Conservation (phyloP, 2,797 vertebrate genomes). For the Microctenopoma stevenorrisi region DNA sequence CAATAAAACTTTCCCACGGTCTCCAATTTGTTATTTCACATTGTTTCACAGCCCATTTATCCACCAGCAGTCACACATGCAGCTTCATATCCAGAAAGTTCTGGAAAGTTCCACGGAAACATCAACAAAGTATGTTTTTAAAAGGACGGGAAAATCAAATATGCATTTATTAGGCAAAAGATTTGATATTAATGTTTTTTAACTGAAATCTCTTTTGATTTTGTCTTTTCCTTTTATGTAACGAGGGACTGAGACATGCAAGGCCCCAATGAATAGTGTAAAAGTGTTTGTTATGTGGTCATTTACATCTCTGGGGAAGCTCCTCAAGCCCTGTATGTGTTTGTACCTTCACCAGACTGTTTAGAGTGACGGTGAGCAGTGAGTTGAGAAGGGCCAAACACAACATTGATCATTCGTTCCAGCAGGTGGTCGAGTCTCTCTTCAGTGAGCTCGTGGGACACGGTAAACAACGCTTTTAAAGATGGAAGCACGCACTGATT, state of each 20-base stretch:
- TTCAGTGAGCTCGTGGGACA: constrained; percentile 7
- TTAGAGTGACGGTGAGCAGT: neutral
- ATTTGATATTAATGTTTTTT: neutral
- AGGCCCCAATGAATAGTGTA: neutral
- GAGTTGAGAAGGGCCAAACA: neutral
- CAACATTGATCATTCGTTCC: constrained; percentile 1
- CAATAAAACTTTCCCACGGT: neutral
- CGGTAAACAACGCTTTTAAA: constrained; percentile 9
- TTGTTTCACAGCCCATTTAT: constrained; percentile 28
- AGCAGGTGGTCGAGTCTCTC: neutral
- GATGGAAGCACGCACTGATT: constrained; percentile 1
- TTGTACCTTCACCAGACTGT: neutral
- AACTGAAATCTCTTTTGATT: neutral
- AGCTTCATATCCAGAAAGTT: constrained; percentile 11
- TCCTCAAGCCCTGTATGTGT: neutral
- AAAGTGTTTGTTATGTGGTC: neutral
- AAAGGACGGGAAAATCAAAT: neutral
- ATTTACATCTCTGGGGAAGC: neutral
- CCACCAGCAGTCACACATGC: neutral
- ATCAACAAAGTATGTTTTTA: neutral
- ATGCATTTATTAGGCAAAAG: neutral
- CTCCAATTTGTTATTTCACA: constrained; percentile 18
- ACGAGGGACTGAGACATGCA: neutral
- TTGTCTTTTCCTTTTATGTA: neutral
- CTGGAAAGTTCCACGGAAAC: neutral